Conservation (phyloP, 1,140 invertebrate species). For the Philaenus spumarius region DNA sequence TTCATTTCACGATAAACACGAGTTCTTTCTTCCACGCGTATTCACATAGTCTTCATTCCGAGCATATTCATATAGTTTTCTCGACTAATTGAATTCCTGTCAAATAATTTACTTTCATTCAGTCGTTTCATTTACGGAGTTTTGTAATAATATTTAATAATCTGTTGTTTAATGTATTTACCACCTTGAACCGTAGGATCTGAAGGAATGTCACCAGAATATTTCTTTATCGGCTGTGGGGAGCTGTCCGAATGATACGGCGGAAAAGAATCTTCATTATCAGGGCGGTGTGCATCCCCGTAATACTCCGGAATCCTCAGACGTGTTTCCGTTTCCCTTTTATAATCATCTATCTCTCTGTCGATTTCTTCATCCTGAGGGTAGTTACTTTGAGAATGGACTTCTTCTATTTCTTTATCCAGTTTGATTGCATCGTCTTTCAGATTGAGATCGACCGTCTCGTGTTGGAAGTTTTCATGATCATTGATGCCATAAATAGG, state of each 20-base stretch:
- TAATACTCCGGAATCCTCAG: conserved; percentile 5
- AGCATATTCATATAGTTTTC: too few relatives aligned
- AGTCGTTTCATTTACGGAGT: too few relatives aligned
- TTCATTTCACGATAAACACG: too few relatives aligned
- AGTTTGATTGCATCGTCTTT: background rate
- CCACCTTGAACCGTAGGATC: background rate
- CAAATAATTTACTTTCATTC: too few relatives aligned
- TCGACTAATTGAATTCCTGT: too few relatives aligned
- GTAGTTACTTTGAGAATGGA: background rate
- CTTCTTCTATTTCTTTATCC: background rate
- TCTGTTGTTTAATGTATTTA: conserved; percentile 1
- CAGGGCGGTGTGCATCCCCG: background rate
- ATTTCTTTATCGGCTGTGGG: background rate
- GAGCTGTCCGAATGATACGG: conserved; percentile 1
- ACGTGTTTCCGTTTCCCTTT: background rate
- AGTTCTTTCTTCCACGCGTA: too few relatives aligned
- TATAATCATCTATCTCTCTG: background rate
- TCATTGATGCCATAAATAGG: background rate
- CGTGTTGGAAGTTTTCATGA: too few relatives aligned
- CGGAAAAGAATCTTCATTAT: background rate
- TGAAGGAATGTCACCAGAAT: background rate
- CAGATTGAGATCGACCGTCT: background rate
- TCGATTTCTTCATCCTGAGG: background rate
- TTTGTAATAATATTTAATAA: conserved; percentile 4
- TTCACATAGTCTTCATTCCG: too few relatives aligned